These are phyloP conservation scores for Acomys russatus DNA, from an alignment of 2,797 vertebrate genomes.

Conservation along the genomic window DNA sequence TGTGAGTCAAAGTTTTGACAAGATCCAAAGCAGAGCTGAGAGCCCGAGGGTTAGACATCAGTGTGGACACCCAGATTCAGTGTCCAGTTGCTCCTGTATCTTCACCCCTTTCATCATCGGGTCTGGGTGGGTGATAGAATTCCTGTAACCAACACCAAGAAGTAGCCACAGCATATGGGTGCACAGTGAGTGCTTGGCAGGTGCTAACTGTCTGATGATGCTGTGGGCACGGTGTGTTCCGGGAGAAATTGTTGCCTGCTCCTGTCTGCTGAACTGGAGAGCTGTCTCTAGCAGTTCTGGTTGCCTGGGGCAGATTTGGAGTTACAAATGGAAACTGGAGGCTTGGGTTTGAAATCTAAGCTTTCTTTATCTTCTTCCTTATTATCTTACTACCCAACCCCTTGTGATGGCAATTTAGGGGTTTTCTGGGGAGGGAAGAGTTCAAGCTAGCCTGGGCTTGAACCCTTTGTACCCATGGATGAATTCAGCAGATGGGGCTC, in stretches of 20 bases:
- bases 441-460: neutral
- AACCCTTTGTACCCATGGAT: neutral
- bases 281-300: neutral
- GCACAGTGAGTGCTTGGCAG: neutral
- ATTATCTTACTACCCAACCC: neutral
- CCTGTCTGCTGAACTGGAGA: neutral
- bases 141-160: neutral
- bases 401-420: neutral
- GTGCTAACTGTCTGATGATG: neutral
- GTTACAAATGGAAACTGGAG: neutral
- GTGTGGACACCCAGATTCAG: neutral
- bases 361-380: neutral
- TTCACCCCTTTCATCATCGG: neutral
- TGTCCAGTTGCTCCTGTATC: neutral
- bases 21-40: neutral
- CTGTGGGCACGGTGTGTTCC: neutral
- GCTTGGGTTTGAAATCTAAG: neutral
- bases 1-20: neutral
- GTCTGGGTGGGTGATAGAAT: neutral
- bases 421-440: neutral
- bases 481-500: neutral
- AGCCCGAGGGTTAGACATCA: neutral
- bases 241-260: neutral
- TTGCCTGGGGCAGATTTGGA: neutral
- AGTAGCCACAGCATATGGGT: too few species aligned